These are phyloP conservation scores for Xanthia togata DNA, from an alignment of 2,888 invertebrate genomes.

Conservation along the genomic window DNA sequence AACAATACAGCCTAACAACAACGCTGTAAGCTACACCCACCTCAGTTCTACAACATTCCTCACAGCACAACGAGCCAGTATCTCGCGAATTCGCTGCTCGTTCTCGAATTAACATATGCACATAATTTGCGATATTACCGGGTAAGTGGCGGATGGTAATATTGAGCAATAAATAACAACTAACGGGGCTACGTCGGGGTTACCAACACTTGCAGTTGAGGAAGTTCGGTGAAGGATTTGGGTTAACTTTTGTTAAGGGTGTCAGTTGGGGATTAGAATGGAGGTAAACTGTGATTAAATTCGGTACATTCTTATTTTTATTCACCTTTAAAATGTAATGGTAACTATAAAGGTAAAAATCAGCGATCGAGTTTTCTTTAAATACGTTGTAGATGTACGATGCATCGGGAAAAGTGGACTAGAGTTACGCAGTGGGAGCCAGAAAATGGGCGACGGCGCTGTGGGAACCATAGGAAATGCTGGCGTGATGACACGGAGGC, in stretches of 20 bases:
- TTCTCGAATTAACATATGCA: constrained; percentile 76
- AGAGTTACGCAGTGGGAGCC: too few species aligned
- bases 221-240: constrained; percentile 35
- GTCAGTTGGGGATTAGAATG: background rate
- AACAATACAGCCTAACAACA: constrained; percentile 11
- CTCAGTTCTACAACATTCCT: constrained; percentile 46
- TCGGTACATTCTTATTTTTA: background rate
- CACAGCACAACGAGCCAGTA: constrained; percentile 26
- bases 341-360: too few species aligned
- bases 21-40: constrained; percentile 13
- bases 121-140: constrained; percentile 75
- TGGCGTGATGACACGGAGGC: too few species aligned
- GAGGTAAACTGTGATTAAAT: background rate
- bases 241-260: constrained; percentile 13
- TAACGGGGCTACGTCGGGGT: constrained; percentile 62
- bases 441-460: too few species aligned
- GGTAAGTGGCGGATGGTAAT: constrained; percentile 74
- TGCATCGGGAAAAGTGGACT: too few species aligned
- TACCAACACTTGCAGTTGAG: constrained; percentile 41
- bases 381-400: too few species aligned
- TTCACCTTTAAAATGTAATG: too few species aligned
- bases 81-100: constrained; percentile 65
- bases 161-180: constrained; percentile 78
- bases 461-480: too few species aligned
- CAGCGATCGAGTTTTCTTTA: too few species aligned